Conservation (phyloP, 2,797 vertebrate species). For the Discoglossus pictus region DNA sequence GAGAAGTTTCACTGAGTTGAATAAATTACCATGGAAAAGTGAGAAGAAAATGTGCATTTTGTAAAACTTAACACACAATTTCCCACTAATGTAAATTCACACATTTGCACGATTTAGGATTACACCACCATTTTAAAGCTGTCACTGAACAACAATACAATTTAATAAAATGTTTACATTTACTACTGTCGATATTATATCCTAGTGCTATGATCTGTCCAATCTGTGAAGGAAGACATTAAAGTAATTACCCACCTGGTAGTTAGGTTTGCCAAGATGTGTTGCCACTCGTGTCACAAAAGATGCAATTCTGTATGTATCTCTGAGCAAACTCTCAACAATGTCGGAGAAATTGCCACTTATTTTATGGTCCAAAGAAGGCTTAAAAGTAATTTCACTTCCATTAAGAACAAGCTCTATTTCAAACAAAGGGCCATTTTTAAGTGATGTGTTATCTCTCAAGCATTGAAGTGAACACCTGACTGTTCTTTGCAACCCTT, state of each 20-base stretch:
- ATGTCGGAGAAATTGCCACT: constrained; percentile 75
- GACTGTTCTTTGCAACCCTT: constrained; percentile 73
- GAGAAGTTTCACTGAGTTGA: too few relatives aligned
- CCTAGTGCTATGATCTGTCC: constrained; percentile 1
- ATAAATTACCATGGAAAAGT: too few relatives aligned
- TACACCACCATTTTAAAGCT: too few relatives aligned
- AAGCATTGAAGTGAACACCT: constrained; percentile 79
- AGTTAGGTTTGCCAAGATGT: constrained; percentile 66
- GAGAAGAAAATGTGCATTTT: too few relatives aligned
- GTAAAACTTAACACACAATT: too few relatives aligned
- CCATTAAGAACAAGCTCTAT: constrained; percentile 72
- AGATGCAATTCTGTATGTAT: constrained; percentile 69
- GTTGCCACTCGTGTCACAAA: constrained; percentile 71
- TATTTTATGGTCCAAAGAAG: constrained; percentile 68
- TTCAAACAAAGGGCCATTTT: constrained; percentile 73
- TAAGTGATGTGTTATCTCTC: constrained; percentile 73
- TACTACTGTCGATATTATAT: too few relatives aligned
- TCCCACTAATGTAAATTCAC: too few relatives aligned
- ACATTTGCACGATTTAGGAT: too few relatives aligned
- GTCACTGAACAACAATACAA: too few relatives aligned
- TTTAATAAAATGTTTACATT: too few relatives aligned
- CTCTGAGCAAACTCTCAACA: constrained; percentile 71
- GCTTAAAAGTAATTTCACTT: constrained; percentile 72
- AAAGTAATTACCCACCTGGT: constrained; percentile 64
- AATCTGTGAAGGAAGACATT: background rate